A percentile compares a stretch with the other conserved stretches of the same genome.
These are phyloP conservation scores for Acropora yongei DNA, from an alignment of 64 coral and sea anemone species.

Conservation along the genomic window DNA sequence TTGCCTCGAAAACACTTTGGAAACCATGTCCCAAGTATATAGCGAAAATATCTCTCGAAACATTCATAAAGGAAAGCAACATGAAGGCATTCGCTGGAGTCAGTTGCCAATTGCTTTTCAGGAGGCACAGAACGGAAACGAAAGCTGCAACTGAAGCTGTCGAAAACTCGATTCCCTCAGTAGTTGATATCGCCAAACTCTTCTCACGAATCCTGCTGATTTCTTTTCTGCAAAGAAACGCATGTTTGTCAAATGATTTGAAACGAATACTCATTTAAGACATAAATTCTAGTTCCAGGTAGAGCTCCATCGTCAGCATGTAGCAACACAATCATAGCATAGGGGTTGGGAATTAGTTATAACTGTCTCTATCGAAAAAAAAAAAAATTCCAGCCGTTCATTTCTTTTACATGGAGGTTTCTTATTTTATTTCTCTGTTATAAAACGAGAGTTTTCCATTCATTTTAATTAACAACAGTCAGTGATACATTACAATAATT, in stretches of 20 bases:
- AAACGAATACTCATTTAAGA: too few species aligned
- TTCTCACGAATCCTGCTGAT: background rate
- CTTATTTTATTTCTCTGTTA: too few species aligned
- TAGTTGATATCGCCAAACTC: background rate
- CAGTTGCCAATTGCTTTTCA: background rate
- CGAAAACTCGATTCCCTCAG: background rate
- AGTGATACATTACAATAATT: too few species aligned
- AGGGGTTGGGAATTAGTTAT: too few species aligned
- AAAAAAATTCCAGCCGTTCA: too few species aligned
- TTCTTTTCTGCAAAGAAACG: background rate
- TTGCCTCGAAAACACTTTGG: background rate
- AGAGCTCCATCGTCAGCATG: too few species aligned
- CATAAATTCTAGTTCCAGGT: too few species aligned
- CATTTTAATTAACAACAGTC: too few species aligned
- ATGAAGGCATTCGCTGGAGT: background rate
- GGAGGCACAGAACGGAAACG: background rate
- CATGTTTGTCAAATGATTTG: background rate
- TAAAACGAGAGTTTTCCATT: too few species aligned
- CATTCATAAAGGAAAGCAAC: slow-evolving; percentile 3
- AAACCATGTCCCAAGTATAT: background rate
- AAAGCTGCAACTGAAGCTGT: background rate
- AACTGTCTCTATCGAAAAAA: too few species aligned
- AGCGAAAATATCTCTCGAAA: background rate
- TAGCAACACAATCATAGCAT: too few species aligned
- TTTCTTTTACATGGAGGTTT: too few species aligned